phyloP scores from a whole-genome alignment of 2,797 vertebrate genomes.

The Tympanoctomys barrerae region DNA sequence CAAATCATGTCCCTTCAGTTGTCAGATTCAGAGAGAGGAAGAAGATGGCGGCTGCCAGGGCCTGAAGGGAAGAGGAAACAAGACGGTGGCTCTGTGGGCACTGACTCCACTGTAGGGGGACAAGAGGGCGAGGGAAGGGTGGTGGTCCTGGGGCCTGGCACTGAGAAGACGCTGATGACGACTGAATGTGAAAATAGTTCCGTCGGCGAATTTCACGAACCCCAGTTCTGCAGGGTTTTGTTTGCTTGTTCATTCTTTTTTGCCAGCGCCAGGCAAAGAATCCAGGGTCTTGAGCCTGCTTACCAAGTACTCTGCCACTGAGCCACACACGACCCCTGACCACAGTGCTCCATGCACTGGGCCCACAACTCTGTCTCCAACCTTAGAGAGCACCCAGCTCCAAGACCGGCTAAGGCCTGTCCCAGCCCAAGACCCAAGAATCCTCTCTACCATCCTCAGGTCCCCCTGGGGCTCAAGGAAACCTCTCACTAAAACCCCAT shows the following conservation, averaged over 20 bases:
- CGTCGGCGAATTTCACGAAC: not conserved
- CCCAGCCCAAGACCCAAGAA: not conserved
- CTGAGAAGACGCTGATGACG: not conserved
- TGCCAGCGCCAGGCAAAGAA: not conserved
- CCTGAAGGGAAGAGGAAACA: not conserved
- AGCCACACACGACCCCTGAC: not conserved
- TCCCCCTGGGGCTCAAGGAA: not conserved
- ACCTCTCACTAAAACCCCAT: not conserved
- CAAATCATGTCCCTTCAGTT: not conserved
- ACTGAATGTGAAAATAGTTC: not conserved
- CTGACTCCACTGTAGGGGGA: not conserved
- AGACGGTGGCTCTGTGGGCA: not conserved
- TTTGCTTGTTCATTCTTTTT: not conserved
- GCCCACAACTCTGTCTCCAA: not conserved
- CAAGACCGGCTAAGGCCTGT: not conserved
- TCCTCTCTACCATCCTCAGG: not conserved
- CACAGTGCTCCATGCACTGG: not conserved
- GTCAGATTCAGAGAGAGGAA: not conserved
- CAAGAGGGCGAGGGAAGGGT: not conserved
- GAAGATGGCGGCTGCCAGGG: not conserved
- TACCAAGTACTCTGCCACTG: not conserved
- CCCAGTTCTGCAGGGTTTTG: not conserved
- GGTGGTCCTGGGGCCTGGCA: not conserved
- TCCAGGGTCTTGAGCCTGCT: not conserved
- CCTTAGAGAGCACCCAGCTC: not conserved